A percentile compares a stretch with the other conserved stretches of the same genome.
Conservation (phyloP, 2,113 vertebrate species). For the Charina bottae region DNA sequence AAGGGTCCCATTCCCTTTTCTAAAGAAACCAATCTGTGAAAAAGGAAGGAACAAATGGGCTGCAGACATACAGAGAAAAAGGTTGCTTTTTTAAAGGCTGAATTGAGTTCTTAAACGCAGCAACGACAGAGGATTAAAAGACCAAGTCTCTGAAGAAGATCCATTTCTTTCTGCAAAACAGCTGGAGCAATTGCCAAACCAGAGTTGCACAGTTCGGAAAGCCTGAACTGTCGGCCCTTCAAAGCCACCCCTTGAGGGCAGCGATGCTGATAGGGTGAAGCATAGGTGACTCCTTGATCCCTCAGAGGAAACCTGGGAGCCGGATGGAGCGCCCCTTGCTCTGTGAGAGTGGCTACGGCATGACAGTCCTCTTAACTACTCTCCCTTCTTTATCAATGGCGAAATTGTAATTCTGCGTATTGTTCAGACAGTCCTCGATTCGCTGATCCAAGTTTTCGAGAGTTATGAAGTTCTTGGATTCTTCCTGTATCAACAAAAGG, state of each 20-base stretch:
- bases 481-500: background rate
- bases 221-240: background rate
- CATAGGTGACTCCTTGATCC: fast-evolving
- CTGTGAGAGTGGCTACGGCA: background rate
- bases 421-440: slow-evolving; percentile 29
- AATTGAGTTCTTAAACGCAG: background rate
- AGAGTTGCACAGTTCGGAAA: background rate
- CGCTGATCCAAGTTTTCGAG: slow-evolving; percentile 14
- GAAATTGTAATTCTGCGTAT: slow-evolving; percentile 18
- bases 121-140: background rate
- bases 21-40: background rate
- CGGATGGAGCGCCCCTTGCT: background rate
- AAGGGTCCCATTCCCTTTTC: background rate
- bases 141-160: background rate
- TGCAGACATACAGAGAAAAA: background rate
- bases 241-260: background rate
- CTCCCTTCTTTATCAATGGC: slow-evolving; percentile 25
- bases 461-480: slow-evolving; percentile 9
- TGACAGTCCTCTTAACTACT: background rate
- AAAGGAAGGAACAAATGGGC: background rate
- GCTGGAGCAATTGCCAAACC: background rate
- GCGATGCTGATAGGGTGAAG: background rate
- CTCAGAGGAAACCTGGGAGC: background rate
- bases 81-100: background rate
- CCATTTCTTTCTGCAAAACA: background rate